These are phyloP conservation scores for Maniola jurtina DNA, from an alignment of 1,140 invertebrate species.

Conservation along the genomic window DNA sequence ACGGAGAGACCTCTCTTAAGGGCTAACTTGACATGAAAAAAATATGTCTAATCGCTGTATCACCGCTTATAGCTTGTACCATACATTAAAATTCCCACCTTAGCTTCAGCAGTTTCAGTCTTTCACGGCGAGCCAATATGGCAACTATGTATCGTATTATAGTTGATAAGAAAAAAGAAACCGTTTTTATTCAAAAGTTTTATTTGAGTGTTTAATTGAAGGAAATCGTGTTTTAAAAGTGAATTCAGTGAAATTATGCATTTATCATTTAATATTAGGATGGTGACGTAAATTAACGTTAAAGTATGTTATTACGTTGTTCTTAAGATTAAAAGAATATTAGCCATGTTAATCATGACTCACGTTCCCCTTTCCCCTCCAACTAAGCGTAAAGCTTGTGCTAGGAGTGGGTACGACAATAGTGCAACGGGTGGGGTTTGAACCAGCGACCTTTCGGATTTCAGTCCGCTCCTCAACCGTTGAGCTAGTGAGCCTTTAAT, in stretches of 20 bases:
- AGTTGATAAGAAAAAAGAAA: slow-evolving; percentile 1
- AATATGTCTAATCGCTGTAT: slow-evolving; percentile 6
- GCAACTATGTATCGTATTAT: slow-evolving; percentile 13
- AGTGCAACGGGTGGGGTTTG: too few relatives aligned
- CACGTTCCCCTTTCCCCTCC: too few relatives aligned
- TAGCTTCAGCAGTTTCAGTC: slow-evolving; percentile 11
- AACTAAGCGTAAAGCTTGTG: not conserved
- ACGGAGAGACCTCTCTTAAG: too few relatives aligned
- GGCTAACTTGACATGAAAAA: too few relatives aligned
- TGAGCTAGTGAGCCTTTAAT: too few relatives aligned
- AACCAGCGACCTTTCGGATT: too few relatives aligned
- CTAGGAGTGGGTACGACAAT: too few relatives aligned
- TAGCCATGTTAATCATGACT: too few relatives aligned
- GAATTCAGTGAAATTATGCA: slow-evolving; percentile 1
- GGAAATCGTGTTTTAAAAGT: not conserved
- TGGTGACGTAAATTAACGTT: slow-evolving; percentile 4
- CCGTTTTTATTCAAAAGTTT: not conserved
- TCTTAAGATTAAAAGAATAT: too few relatives aligned
- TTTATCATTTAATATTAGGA: not conserved
- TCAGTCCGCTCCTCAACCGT: too few relatives aligned
- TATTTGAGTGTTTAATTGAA: not conserved
- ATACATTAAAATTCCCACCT: slow-evolving; percentile 8
- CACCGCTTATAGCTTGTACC: slow-evolving; percentile 13
- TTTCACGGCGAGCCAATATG: slow-evolving; percentile 18
- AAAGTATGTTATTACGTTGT: too few relatives aligned